These are phyloP conservation scores for Pantherophis guttatus DNA, from an alignment of 2,113 vertebrate species.

Conservation along the genomic window DNA sequence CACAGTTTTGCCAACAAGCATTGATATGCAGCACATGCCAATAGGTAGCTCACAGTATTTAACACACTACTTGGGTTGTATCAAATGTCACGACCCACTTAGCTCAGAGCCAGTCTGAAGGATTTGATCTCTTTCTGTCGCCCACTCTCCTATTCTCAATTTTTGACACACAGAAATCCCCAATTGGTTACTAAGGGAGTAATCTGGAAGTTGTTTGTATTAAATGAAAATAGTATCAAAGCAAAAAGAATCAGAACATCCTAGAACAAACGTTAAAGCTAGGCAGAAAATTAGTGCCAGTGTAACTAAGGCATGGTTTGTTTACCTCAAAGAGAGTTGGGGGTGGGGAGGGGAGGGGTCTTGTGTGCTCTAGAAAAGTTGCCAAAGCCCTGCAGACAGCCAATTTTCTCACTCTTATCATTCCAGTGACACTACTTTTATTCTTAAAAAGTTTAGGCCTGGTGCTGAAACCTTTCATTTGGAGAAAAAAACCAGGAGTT, in stretches of 20 bases:
- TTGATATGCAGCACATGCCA: constrained; percentile 15
- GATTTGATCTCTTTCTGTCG: background rate
- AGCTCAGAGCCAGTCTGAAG: background rate
- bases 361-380: background rate
- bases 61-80: constrained; percentile 6
- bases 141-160: background rate
- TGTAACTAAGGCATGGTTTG: constrained; percentile 11
- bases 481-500: background rate
- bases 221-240: constrained; percentile 2
- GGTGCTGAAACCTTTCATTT: constrained; percentile 6
- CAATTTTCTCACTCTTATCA: constrained; percentile 14
- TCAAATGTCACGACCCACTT: background rate
- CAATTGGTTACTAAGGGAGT: background rate
- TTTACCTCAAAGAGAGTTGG: background rate
- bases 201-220: background rate
- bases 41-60: constrained; percentile 20
- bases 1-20: background rate
- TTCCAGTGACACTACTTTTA: background rate
- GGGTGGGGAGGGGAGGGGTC: background rate
- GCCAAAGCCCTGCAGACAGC: constrained; percentile 12
- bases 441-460: background rate
- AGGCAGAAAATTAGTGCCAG: constrained; percentile 1
- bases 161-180: background rate
- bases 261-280: constrained; percentile 6
- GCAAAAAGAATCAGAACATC: background rate